Evolutionary conservation across 2,888 invertebrate species (phyloP).

Genomic region (Calephelis perditalis): DNA sequence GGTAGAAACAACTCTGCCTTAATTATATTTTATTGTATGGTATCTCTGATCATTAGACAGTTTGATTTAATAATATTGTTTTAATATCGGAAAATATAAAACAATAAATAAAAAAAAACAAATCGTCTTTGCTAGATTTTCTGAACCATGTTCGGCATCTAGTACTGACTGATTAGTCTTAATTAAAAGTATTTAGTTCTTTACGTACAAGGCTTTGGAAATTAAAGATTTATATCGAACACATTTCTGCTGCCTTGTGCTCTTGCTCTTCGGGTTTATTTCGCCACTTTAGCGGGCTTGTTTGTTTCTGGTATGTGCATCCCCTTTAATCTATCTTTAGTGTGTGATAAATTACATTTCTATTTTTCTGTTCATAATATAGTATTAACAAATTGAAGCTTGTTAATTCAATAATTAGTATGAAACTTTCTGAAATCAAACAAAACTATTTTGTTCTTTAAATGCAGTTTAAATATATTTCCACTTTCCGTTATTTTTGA

Average conservation of each 20-base stretch:
- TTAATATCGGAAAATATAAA: constrained; percentile 20
- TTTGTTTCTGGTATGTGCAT: constrained; percentile 27
- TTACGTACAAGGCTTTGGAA: constrained; percentile 14
- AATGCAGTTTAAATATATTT: not conserved
- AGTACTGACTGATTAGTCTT: constrained; percentile 8
- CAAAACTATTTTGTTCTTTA: not conserved
- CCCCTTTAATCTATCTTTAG: constrained; percentile 27
- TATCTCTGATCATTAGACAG: constrained; percentile 26
- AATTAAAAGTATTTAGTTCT: constrained; percentile 2
- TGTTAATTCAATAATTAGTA: constrained; percentile 13
- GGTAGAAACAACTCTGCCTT: constrained; percentile 37
- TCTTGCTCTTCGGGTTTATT: constrained; percentile 21
- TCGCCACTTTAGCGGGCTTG: constrained; percentile 30
- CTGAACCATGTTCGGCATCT: not conserved
- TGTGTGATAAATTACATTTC: constrained; percentile 23
- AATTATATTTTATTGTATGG: constrained; percentile 27
- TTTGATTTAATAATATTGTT: constrained; percentile 22
- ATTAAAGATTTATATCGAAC: not conserved
- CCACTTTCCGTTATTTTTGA: not conserved
- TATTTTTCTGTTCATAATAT: constrained; percentile 20
- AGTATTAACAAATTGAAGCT: constrained; percentile 5
- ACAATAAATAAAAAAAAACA: constrained; percentile 19
- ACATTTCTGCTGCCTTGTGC: constrained; percentile 27
- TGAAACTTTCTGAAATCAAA: not conserved
- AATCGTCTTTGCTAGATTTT: constrained; percentile 2